Evolutionary conservation across 2,797 vertebrate genomes (phyloP).

Genomic region (Poeciliopsis presidionis): DNA sequence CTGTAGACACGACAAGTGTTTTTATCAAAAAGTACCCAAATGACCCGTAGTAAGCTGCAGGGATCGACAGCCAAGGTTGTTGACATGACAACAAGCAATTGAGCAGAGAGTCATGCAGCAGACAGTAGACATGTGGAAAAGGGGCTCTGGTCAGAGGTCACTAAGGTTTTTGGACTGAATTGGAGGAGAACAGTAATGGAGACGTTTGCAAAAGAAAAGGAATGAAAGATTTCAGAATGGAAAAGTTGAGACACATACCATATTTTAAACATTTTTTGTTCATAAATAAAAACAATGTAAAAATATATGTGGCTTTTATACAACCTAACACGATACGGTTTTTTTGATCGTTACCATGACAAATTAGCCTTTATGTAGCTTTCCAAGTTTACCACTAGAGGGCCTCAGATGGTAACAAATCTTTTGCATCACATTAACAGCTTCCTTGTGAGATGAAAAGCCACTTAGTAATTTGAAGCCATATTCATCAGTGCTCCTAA

Average conservation of each 20-base stretch:
- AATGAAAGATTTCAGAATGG: background rate
- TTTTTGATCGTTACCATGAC: too few species aligned
- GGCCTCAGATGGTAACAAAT: slow-evolving; percentile 29
- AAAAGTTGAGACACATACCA: background rate
- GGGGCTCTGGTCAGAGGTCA: background rate
- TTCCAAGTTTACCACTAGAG: slow-evolving; percentile 50
- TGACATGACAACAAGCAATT: background rate
- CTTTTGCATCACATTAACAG: accelerated
- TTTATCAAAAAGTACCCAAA: too few species aligned
- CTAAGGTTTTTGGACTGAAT: background rate
- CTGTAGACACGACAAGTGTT: too few species aligned
- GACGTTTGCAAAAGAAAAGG: background rate
- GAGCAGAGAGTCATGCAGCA: background rate
- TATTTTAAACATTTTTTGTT: background rate
- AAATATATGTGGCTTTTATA: background rate
- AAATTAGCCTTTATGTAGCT: background rate
- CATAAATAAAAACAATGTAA: background rate
- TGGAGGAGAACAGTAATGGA: background rate
- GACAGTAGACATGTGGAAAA: background rate
- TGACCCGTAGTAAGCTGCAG: too few species aligned
- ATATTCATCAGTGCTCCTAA: slow-evolving; percentile 4
- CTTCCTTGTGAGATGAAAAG: slow-evolving; percentile 8
- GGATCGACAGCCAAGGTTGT: too few species aligned
- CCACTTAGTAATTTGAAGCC: slow-evolving; percentile 4
- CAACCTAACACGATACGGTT: background rate